Evolutionary conservation across 2,113 vertebrate genomes (phyloP), one percentile per base, ranked within the genome.

Genomic region (Pterocles burchelli): DNA sequence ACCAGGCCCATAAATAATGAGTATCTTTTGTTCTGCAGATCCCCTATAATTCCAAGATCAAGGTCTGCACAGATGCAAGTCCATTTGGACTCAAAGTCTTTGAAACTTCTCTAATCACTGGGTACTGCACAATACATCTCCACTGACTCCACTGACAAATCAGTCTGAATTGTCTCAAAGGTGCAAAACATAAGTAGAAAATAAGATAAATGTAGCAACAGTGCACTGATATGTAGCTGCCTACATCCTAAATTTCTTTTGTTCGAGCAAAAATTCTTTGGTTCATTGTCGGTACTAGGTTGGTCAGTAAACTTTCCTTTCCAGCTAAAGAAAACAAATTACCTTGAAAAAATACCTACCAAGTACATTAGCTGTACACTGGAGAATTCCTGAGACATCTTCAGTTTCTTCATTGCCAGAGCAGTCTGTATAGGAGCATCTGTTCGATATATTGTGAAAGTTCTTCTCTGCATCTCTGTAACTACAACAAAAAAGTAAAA

Each of bases 361-460:
- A 68, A 99, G 98, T 95, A 99, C 96, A 88, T 99, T 99, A 83
- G 99, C 99, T 8, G 98, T 98, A 94, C 99, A 99, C 95, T 99
- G 99, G 59, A 99, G 98, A 97, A 99, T 99, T 98, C 99, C 99
- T 98, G 99, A 99, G 97, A 99, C 98, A 85, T 99, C 99, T 96
- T 98, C 98, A 81, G 97, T 94, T 94, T 99, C 99, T 71, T 99
- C 99, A 79, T 95, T 98, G 92, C 98, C 98, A 94, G 98, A 98
- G 95, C 98, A 98, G 97, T 99, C 99, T 78, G 98, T 97, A 95
- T 98, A 98, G 75, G 97, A 98, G 95, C 98, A 99, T 97, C 98
- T 99, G 90, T 99, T 98, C 41, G 99, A 98, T 90, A 97, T 93
- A 95, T 97, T 98, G 88, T 97, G 98, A 90, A 99, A 98, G 94